A percentile compares a stretch with the other conserved stretches of the same genome.
phyloP scores from a whole-genome alignment of 1,140 invertebrate species.

The Lanistes nyassanus region DNA sequence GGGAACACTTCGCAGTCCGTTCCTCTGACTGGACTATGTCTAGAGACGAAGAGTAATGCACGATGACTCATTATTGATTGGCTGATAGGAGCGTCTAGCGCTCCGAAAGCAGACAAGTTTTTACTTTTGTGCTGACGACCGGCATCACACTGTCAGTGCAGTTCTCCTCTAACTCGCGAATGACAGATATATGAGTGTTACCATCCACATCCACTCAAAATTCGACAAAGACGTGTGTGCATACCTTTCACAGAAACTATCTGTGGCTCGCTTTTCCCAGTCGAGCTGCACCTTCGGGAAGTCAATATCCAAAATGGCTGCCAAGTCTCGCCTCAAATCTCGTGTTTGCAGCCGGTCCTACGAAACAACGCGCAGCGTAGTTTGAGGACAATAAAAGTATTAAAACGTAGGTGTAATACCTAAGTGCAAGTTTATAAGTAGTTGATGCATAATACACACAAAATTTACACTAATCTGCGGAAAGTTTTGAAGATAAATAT shows the following conservation, averaged over 20 bases:
- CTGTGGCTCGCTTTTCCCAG: slow-evolving; percentile 9
- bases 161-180: background rate
- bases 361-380: no score
- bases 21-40: no score
- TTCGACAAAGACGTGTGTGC: background rate
- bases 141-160: slow-evolving; percentile 15
- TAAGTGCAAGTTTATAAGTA: no score
- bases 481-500: no score
- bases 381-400: no score
- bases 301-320: slow-evolving; percentile 28
- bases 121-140: background rate
- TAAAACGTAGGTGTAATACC: no score
- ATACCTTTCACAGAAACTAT: slow-evolving; percentile 11
- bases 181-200: background rate
- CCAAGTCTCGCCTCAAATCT: slow-evolving; percentile 8
- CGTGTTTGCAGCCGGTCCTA: no score
- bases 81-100: slow-evolving; percentile 20
- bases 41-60: background rate
- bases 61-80: slow-evolving; percentile 30
- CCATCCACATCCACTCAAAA: background rate
- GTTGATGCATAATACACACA: no score
- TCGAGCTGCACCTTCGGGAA: slow-evolving; percentile 17
- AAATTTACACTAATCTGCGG: no score
- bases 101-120: slow-evolving; percentile 16
- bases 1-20: no score